phyloP scores from a whole-genome alignment of 2,797 vertebrate genomes.

The Cuculus canorus region DNA sequence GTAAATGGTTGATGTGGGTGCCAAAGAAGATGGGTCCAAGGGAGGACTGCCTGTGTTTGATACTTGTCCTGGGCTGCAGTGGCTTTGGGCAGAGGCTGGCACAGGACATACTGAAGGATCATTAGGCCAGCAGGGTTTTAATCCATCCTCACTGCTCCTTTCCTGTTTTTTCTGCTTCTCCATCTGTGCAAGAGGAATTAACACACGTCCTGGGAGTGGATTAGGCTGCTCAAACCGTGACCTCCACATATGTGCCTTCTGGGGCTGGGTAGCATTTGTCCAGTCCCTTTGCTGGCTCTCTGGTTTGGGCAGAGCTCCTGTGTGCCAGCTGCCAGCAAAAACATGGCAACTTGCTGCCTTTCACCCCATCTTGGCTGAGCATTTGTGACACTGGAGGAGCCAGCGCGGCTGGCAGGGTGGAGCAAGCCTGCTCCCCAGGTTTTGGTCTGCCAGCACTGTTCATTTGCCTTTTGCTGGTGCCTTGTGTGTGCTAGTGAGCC shows the following conservation, averaged over 20 bases:
- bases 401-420: not conserved
- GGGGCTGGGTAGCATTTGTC: not conserved
- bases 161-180: constrained; percentile 23
- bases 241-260: not conserved
- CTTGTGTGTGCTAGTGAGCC: not conserved
- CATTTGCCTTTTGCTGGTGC: constrained; percentile 3
- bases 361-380: not conserved
- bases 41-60: not conserved
- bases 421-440: not conserved
- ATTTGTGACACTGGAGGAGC: not conserved
- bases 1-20: not conserved
- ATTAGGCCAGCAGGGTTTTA: not conserved
- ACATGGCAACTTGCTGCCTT: rapidly evolving
- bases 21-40: not conserved
- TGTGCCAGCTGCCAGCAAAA: not conserved
- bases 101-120: not conserved
- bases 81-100: not conserved
- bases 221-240: not conserved
- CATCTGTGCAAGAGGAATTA: constrained; percentile 44
- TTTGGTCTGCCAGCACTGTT: not conserved
- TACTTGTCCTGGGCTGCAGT: not conserved
- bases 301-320: not conserved
- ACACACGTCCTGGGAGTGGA: not conserved
- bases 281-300: not conserved
- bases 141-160: not conserved